Conservation (phyloP, 2,888 invertebrate genomes). For the Fragum fragum region DNA sequence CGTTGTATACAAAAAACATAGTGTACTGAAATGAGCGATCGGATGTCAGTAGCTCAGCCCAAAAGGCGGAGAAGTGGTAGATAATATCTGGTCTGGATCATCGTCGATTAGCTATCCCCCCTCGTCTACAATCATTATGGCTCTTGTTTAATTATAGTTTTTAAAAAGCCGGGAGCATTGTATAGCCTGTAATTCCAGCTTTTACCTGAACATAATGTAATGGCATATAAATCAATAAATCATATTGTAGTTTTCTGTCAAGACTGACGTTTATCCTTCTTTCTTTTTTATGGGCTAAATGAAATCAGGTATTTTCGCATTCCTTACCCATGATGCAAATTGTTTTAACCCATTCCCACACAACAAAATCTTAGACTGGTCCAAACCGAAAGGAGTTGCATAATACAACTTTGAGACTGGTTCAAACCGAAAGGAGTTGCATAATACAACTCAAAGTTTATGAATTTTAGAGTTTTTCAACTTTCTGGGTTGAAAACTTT, state of each 20-base stretch:
- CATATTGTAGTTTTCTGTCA: constrained; percentile 5
- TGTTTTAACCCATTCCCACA: too few species aligned
- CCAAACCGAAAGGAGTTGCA: too few species aligned
- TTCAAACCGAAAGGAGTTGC: too few species aligned
- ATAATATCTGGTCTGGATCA: constrained; percentile 37
- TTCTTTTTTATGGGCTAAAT: neutral
- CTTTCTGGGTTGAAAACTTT: too few species aligned
- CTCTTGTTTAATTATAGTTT: constrained; percentile 18
- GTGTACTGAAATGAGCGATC: constrained; percentile 24
- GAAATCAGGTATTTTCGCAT: too few species aligned
- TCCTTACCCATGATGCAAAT: too few species aligned
- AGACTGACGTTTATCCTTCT: neutral
- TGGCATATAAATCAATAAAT: constrained; percentile 17
- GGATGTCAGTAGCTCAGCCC: constrained; percentile 30
- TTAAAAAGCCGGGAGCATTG: constrained; percentile 8
- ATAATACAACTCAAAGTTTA: too few species aligned
- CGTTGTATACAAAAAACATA: constrained; percentile 11
- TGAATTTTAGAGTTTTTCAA: too few species aligned
- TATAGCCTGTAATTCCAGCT: constrained; percentile 18
- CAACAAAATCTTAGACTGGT: too few species aligned
- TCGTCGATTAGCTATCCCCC: constrained; percentile 27
- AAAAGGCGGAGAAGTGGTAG: constrained; percentile 33
- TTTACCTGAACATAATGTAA: neutral
- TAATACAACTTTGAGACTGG: too few species aligned
- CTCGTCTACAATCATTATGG: neutral